Conservation (phyloP, 2,888 invertebrate species). For the Euproctis similis region DNA sequence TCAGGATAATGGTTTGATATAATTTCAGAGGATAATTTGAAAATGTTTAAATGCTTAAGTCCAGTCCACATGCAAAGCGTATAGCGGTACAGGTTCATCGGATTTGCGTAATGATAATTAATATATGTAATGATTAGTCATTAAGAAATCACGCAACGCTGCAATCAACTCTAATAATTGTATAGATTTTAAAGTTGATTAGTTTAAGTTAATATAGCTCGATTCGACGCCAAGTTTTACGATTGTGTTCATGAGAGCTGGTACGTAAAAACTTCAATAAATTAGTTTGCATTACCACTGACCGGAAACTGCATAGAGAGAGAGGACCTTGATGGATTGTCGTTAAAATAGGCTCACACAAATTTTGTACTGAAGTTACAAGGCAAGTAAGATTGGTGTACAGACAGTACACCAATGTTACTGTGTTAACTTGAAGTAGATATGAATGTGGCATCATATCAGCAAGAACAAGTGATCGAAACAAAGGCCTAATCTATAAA, state of each 20-base stretch:
- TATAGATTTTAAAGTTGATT: slow-evolving; percentile 11
- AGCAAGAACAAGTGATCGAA: slow-evolving; percentile 28
- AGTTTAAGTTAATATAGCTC: slow-evolving; percentile 18
- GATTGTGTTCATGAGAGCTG: slow-evolving; percentile 26
- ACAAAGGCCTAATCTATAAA: slow-evolving; percentile 31
- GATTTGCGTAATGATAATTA: no score
- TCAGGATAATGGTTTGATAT: no score
- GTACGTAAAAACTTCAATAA: slow-evolving; percentile 30
- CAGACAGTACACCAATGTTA: no score
- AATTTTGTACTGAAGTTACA: slow-evolving; percentile 14
- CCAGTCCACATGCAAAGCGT: no score
- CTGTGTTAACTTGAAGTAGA: no score
- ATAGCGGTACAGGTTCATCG: no score
- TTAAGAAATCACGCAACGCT: slow-evolving; percentile 21
- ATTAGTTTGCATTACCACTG: slow-evolving; percentile 20
- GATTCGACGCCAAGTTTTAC: slow-evolving; percentile 5
- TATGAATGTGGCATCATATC: no score
- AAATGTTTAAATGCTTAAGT: no score
- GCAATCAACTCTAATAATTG: slow-evolving; percentile 9
- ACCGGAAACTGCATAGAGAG: slow-evolving; percentile 13
- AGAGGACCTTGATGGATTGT: slow-evolving; percentile 13
- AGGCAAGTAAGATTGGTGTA: no score
- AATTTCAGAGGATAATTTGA: no score
- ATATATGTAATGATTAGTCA: slow-evolving; percentile 13
- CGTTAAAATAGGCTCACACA: slow-evolving; percentile 10